A percentile compares a stretch with the other conserved stretches of the same genome.
Evolutionary conservation across 2,113 vertebrate species (phyloP).

Genomic region (Brachypodius melanocephalos): DNA sequence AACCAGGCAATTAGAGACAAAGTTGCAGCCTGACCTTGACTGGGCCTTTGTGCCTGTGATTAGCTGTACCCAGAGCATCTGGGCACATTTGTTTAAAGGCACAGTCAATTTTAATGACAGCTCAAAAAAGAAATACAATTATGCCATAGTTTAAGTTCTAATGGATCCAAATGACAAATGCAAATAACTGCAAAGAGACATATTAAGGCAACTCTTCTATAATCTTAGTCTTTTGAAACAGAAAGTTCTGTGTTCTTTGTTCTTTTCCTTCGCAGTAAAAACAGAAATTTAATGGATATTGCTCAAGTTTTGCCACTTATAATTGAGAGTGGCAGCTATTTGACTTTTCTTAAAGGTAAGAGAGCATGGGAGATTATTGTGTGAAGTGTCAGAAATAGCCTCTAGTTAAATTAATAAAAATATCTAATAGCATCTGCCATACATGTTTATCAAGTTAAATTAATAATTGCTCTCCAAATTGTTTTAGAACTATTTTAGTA

Average conservation of each 20-base stretch:
- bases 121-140: neutral
- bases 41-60: constrained; percentile 55
- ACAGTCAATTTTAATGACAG: neutral
- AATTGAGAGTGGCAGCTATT: neutral
- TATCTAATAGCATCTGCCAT: neutral
- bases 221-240: neutral
- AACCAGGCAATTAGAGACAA: constrained; percentile 56
- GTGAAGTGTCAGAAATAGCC: neutral
- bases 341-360: neutral
- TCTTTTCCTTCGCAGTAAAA: neutral
- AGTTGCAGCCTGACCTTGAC: constrained; percentile 56
- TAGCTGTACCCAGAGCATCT: constrained; percentile 43
- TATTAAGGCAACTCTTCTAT: neutral
- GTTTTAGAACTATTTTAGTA: neutral
- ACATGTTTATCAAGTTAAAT: neutral
- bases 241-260: neutral
- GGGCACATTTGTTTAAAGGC: constrained; percentile 42
- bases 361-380: neutral
- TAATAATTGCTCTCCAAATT: neutral
- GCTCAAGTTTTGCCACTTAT: neutral
- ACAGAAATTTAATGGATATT: neutral
- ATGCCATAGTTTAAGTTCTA: neutral
- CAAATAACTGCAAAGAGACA: neutral
- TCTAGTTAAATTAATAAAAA: neutral
- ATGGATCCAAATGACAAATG: neutral